phyloP scores from a whole-genome alignment of 2,113 vertebrate species.

The Phaethornis superciliosus region DNA sequence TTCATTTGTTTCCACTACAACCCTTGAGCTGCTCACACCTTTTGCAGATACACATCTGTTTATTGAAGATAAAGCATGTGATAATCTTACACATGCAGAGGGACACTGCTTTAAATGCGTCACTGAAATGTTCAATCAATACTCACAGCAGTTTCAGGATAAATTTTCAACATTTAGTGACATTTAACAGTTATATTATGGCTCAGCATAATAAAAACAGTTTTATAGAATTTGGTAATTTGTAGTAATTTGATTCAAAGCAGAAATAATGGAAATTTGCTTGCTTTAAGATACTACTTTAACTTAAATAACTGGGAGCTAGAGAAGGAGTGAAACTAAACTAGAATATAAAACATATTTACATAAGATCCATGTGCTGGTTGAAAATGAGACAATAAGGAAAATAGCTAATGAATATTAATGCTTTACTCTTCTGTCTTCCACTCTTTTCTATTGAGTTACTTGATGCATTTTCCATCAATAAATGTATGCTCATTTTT shows the following conservation, averaged over 20 bases:
- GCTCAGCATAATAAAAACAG: not conserved
- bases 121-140: not conserved
- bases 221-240: constrained; percentile 5
- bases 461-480: not conserved
- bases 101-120: constrained; percentile 15
- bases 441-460: not conserved
- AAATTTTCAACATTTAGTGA: not conserved
- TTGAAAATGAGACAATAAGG: constrained; percentile 39
- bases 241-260: constrained; percentile 29
- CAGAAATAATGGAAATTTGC: constrained; percentile 3
- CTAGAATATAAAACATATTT: constrained; percentile 21
- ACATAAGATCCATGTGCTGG: not conserved
- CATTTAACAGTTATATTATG: not conserved
- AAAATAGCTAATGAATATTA: not conserved
- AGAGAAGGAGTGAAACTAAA: not conserved
- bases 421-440: not conserved
- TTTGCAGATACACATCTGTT: not conserved
- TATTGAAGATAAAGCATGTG: not conserved
- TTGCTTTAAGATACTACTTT: constrained; percentile 23
- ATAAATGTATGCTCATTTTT: not conserved
- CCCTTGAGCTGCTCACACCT: not conserved
- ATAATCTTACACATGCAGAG: not conserved
- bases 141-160: constrained; percentile 7
- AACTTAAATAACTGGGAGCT: constrained; percentile 52
- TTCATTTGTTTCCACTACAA: not conserved